Evolutionary conservation across 2,113 vertebrate species (phyloP), one percentile per base, ranked within the genome.

Genomic region (Dipodomys merriami): DNA sequence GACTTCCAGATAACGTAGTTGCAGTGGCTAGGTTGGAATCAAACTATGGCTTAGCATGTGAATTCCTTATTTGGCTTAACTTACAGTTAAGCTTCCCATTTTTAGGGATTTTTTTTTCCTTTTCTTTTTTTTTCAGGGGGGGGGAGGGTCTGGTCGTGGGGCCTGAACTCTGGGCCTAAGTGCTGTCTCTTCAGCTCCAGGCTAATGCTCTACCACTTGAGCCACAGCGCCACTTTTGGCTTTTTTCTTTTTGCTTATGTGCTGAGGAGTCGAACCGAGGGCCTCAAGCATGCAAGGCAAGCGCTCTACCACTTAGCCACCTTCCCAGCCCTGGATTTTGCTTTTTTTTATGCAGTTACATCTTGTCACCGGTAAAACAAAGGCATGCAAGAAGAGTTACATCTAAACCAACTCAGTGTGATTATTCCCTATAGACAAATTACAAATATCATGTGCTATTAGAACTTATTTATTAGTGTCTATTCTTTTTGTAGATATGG

Each of bases 1-100:
- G 73, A 13, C 49, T 94, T 96, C 95, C 35, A 93, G 87, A 89
- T 96, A 91, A 53, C 73, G 60, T 86, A 89, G 64, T 94, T 91
- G 80, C 35, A 78, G 30, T 86, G 86, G 80, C 29, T 94, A 91
- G 84, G 29, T 92, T 92, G 46, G 57, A 97, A 78, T 93, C 44
- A 74, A 30, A 60, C n/a, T 91, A 1, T 92, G 39, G 35, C 30
- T 91, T 1, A 88, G 20, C 33, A 29, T 57, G 71, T 92, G 46
- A 81, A 87, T 77, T 88, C 78, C 39, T 78, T 78, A 65, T 53
- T 78, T 25, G 53, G 79, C 8, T n/a, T 68, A 79, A 69, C 65
- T 88, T 53, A 33, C 22, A 88, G 35, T 68, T 67, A 76, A 82
- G 8, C 46, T 84, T 79, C 46, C 44, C n/a, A 53, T 72, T 62